Evolutionary conservation across 2,113 vertebrate genomes (phyloP).

Genomic region (Leucoraja erinaceus): DNA sequence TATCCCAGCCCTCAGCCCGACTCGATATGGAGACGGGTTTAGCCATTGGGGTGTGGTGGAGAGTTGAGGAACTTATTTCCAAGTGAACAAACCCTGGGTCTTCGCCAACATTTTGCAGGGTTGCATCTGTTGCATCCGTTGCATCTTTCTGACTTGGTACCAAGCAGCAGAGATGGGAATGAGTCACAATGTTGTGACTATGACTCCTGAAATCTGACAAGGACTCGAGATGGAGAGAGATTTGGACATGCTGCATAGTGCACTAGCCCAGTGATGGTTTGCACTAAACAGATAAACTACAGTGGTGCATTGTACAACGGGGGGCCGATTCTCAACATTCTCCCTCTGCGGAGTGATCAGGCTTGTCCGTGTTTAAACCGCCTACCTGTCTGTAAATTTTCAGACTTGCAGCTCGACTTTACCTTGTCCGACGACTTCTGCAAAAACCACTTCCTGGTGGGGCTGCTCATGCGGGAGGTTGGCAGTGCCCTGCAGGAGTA

Average conservation of each 20-base stretch:
- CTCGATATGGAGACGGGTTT: not conserved
- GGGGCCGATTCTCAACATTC: not conserved
- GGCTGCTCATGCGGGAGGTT: constrained; percentile 84
- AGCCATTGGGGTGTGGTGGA: not conserved
- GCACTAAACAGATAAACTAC: not conserved
- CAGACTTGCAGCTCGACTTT: constrained; percentile 94
- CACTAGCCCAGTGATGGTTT: not conserved
- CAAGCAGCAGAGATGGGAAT: too few relatives aligned
- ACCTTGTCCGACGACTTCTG: constrained; percentile 93
- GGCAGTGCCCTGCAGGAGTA: constrained; percentile 83
- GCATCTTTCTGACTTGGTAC: not conserved
- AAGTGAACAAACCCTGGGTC: not conserved
- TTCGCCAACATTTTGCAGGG: not conserved
- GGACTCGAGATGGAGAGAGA: not conserved
- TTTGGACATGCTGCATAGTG: not conserved
- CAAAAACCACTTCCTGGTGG: constrained; percentile 93
- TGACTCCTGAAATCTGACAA: not conserved
- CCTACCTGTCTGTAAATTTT: constrained; percentile 37
- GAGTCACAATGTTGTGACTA: not conserved
- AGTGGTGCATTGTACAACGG: not conserved
- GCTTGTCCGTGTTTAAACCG: not conserved
- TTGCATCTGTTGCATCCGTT: too few relatives aligned
- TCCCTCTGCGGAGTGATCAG: not conserved
- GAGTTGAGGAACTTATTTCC: not conserved
- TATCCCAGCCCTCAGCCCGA: not conserved